A percentile compares a stretch with the other conserved stretches of the same genome.
Conservation (phyloP, 2,797 vertebrate genomes). For the Pteropus rufus region DNA sequence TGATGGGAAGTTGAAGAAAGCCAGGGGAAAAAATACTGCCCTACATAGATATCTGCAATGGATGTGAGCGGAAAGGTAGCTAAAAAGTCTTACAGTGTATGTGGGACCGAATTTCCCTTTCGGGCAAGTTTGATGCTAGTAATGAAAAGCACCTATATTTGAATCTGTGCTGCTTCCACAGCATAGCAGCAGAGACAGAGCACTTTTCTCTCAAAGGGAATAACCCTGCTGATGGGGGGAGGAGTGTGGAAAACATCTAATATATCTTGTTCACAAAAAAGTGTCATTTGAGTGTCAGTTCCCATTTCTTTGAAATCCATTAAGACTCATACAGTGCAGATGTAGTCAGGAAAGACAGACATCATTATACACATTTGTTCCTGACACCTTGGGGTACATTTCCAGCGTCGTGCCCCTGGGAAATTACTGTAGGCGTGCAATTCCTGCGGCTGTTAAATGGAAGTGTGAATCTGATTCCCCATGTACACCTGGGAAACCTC, state of each 20-base stretch:
- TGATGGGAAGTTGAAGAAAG: background rate
- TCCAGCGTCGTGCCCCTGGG: slow-evolving; percentile 48
- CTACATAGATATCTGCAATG: background rate
- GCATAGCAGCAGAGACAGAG: background rate
- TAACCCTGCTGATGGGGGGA: background rate
- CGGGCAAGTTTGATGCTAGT: background rate
- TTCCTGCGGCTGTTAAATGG: slow-evolving; percentile 50
- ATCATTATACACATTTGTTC: slow-evolving; percentile 44
- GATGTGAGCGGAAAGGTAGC: background rate
- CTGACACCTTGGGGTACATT: slow-evolving; percentile 65
- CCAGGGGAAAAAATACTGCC: background rate
- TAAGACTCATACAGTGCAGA: background rate
- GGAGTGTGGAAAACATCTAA: slow-evolving; percentile 30
- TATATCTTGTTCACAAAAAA: slow-evolving; percentile 50
- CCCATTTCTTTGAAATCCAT: slow-evolving; percentile 53
- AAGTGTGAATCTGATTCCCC: slow-evolving; percentile 60
- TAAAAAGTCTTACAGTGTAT: background rate
- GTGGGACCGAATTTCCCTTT: background rate
- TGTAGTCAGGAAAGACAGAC: slow-evolving; percentile 55
- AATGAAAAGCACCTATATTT: background rate
- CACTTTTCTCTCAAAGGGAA: slow-evolving; percentile 17
- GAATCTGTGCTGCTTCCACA: background rate
- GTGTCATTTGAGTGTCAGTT: slow-evolving; percentile 39
- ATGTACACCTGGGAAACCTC: slow-evolving; percentile 24
- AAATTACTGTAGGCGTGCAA: slow-evolving; percentile 66